Base-by-base conservation (phyloP, 64 coral and sea anemone genomes). In the Porites australiensis region DNA sequence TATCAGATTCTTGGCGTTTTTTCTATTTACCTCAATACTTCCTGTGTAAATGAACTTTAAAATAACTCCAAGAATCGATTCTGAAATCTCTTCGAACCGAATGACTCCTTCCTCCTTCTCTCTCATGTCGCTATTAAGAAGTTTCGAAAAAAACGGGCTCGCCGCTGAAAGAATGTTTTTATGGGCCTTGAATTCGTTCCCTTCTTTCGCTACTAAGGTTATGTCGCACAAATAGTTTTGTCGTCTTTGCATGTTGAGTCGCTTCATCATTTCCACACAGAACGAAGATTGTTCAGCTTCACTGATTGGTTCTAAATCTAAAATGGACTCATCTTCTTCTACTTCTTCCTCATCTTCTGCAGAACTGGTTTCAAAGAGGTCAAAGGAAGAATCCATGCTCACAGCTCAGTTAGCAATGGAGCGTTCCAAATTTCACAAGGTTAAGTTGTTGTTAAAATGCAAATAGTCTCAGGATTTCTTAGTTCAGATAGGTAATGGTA, bases 221-320 rank as follows among this genome's bases (percentile, higher is more conserved):
- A 88, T 64, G 60, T 88, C 69, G 59, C 86, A 88, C 71, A 88
- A 57, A 13, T 88, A 23, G 15, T 59, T 74, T 54, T 88, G 86
- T 44, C 59, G 22, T 75, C 86, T 48, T 12, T 75, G 75, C 51
- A 6, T 88, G 86, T 88, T 88, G 50, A 88, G 44, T 13, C 57
- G 71, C 18, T 66, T 51, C 74, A 88, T 60, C 6, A 88, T 44
- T 46, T 88, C 52, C 43, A 5, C 68, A 72, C 86, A 88, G 4
- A 88, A 75, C 50, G 74, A 88, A 20, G 62, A 5, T 64, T 64
- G 62, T 64, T 64, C 62, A 18, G 62, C 18, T 14, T 64, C 18
- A 64, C 13, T 16, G 13, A 64, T 64, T 9, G 62, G 62, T 19
- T 64, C 62, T 3, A 64, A 19, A 64, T 64, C 62, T 64, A 61